Conservation (phyloP, 1,140 invertebrate species). For the Daktulosphaira vitifoliae region DNA sequence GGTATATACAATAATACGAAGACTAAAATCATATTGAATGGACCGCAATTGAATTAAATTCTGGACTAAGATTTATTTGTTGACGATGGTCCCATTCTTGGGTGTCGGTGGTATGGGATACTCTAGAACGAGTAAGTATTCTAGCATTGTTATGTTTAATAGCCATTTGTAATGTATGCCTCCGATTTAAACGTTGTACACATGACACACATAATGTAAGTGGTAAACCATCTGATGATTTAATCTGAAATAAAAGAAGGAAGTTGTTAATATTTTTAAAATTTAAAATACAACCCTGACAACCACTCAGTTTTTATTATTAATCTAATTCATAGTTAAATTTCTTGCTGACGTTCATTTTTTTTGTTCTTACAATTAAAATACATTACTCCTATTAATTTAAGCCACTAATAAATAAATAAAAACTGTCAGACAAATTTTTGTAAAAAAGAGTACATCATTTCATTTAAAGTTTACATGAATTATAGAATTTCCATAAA, state of each 20-base stretch:
- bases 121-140: not conserved
- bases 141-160: slow-evolving; percentile 6
- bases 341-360: too few relatives aligned
- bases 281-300: too few relatives aligned
- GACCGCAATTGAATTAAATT: not conserved
- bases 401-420: too few relatives aligned
- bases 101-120: not conserved
- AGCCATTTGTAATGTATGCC: slow-evolving; percentile 21
- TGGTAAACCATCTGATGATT: slow-evolving; percentile 24
- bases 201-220: slow-evolving; percentile 28
- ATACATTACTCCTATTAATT: too few relatives aligned
- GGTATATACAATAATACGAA: slow-evolving; percentile 24
- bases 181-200: slow-evolving; percentile 28
- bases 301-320: too few relatives aligned
- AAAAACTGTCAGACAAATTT: too few relatives aligned
- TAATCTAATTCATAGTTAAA: too few relatives aligned
- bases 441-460: too few relatives aligned
- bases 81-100: slow-evolving; percentile 1
- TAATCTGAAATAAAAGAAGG: slow-evolving; percentile 29
- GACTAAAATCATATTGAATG: slow-evolving; percentile 27
- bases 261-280: too few relatives aligned
- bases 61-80: not conserved
- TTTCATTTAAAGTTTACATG: too few relatives aligned
- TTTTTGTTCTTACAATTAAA: too few relatives aligned
- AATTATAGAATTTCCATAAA: too few relatives aligned